These are phyloP conservation scores for Narcine bancroftii DNA, from an alignment of 2,113 vertebrate genomes.

Conservation along the genomic window DNA sequence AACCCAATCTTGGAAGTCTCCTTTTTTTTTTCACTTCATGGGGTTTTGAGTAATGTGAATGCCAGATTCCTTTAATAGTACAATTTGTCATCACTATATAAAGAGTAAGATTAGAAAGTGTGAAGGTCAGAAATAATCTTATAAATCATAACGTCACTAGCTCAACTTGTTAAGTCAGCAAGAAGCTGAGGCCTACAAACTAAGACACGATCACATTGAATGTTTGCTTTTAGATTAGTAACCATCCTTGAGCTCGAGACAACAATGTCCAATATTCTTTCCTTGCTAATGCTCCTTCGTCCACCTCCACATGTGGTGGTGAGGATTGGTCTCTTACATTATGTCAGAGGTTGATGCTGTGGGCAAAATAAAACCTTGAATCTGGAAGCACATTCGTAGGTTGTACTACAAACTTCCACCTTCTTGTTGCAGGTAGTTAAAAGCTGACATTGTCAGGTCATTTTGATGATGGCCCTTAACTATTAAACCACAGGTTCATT, in stretches of 20 bases:
- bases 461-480: background rate
- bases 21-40: constrained; percentile 2
- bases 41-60: background rate
- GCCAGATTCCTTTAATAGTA: background rate
- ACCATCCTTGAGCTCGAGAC: background rate
- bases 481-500: too few species aligned
- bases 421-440: background rate
- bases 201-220: background rate
- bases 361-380: background rate
- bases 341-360: background rate
- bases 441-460: background rate
- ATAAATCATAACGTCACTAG: constrained; percentile 2
- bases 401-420: background rate
- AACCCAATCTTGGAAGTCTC: background rate
- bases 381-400: background rate
- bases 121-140: constrained; percentile 25
- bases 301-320: background rate
- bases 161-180: constrained; percentile 15
- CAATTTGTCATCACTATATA: background rate
- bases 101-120: background rate
- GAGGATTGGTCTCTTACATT: background rate
- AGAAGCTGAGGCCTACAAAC: constrained; percentile 10
- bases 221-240: background rate
- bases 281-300: background rate
- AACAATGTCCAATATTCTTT: too few species aligned